A percentile compares a stretch with the other conserved stretches of the same genome.
Evolutionary conservation across 2,113 vertebrate genomes (phyloP).

Genomic region (Sula dactylatra): DNA sequence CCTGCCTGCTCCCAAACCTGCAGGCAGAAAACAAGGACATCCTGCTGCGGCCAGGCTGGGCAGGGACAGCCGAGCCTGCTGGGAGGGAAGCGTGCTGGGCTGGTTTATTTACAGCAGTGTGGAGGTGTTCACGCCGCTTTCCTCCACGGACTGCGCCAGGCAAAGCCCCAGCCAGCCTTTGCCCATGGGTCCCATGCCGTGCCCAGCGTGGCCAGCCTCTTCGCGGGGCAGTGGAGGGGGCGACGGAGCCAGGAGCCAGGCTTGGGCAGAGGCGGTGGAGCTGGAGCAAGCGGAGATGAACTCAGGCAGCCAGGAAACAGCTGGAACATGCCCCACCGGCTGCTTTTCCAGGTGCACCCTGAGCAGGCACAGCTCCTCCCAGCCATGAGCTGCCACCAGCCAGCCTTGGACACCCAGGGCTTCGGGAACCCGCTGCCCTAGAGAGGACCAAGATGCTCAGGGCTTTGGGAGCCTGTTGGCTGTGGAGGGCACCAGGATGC

Average conservation of each 20-base stretch:
- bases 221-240: rapidly evolving
- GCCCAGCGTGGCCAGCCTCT: rapidly evolving
- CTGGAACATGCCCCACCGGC: background rate
- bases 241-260: background rate
- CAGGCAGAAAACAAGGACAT: background rate
- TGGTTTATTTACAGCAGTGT: background rate
- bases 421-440: background rate
- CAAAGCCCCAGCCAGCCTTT: background rate
- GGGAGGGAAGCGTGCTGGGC: background rate
- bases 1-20: background rate
- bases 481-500: background rate
- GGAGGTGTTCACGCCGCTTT: background rate
- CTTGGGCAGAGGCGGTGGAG: background rate
- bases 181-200: rapidly evolving
- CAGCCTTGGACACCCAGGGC: background rate
- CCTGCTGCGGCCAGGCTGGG: background rate
- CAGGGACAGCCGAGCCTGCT: background rate
- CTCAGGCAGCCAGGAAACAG: background rate
- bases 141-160: background rate
- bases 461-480: background rate
- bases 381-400: background rate
- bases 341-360: background rate
- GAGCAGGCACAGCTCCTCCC: background rate
- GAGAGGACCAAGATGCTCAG: background rate
- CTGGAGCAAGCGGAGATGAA: background rate